Evolutionary conservation across 2,888 invertebrate species (phyloP), one percentile per base, ranked within the genome.

Genomic region (Zygaena filipendulae): DNA sequence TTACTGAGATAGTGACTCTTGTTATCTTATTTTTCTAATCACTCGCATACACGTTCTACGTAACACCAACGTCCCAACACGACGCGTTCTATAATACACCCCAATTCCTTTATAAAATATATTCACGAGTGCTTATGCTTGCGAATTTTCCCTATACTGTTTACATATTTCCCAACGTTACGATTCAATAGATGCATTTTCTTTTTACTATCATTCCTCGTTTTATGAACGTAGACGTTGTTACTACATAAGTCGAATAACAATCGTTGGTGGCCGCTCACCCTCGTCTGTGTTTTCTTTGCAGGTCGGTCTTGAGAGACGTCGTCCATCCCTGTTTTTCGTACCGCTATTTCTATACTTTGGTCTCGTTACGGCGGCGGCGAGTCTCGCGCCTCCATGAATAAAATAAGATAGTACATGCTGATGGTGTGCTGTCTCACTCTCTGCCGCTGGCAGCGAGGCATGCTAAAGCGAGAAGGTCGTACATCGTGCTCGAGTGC

Each of bases 341-440:
- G 29, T 52, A 44, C 52, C 38, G 46, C 47, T 41, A 42, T 44
- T 42, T 43, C 36, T 44, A 45, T 64, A 50, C 49, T 41, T 40
- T 66, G 51, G 52, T 70, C 64, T 62, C 61, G 42, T n/a, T n/a
- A 16, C 49, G 28, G 32, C 41, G 35, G 44, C 54, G 32, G 40
- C 36, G 39, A 36, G 49, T 52, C 53, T 54, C 54, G 52, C 52
- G 49, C 51, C 48, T 59, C 57, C 61, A 63, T 70, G 62, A 70
- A 71, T 69, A 70, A 71, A 67, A 63, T 60, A 68, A 61, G 64
- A 61, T 47, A 50, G 57, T 50, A 52, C 52, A 47, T 52, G 52
- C 52, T 51, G 49, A 44, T 47, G 45, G 52, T 59, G 56, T n/a
- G 45, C 63, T 48, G 49, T 67, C 68, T 57, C 59, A 32, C 53